Evolutionary conservation across 92 coral and sea anemone genomes (phyloP).

Genomic region (Nematostella vectensis): DNA sequence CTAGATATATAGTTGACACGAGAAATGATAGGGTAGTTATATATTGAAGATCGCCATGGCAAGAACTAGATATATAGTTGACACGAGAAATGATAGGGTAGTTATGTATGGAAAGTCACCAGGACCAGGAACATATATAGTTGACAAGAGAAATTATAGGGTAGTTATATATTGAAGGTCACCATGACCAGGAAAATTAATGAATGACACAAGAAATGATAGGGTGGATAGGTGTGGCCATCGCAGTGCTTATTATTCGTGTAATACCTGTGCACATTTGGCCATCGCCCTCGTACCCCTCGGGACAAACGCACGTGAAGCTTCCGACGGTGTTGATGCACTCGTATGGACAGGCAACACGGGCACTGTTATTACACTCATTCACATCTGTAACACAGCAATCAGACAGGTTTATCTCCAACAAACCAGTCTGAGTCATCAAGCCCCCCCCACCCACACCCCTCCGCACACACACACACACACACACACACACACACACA

Average conservation of each 20-base stretch:
- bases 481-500: no score
- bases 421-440: no score
- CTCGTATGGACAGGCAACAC: constrained; percentile 7
- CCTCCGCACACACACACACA: no score
- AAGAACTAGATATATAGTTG: constrained; percentile 1
- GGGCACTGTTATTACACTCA: constrained; percentile 5
- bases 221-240: no score
- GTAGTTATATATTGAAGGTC: no score
- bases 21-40: neutral
- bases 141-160: neutral
- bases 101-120: constrained; percentile 1
- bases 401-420: no score
- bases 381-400: constrained; percentile 11
- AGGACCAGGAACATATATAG: constrained; percentile 6
- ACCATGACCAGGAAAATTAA: no score
- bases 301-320: constrained; percentile 13
- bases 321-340: constrained; percentile 28
- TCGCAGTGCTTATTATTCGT: no score
- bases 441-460: no score
- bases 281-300: constrained; percentile 12
- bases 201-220: no score
- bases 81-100: neutral
- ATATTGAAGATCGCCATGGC: constrained; percentile 6
- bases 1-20: neutral
- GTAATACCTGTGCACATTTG: constrained; percentile 5